Percentiles rank a stretch among this genome's conserved stretches.
Conservation (phyloP, 2,888 invertebrate genomes). For the Julus scandinavius region DNA sequence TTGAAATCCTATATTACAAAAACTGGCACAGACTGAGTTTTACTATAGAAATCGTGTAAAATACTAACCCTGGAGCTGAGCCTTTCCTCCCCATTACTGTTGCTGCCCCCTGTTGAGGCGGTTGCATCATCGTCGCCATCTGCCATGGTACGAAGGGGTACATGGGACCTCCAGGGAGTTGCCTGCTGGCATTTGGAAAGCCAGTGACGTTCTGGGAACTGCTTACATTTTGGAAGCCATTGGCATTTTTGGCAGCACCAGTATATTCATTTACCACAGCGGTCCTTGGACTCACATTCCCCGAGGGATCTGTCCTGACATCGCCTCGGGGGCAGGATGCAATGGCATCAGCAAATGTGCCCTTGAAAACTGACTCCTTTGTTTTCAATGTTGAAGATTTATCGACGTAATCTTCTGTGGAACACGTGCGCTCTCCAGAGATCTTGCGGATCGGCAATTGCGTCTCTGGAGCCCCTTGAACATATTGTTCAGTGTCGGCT, state of each 20-base stretch:
- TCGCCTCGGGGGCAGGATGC: not conserved
- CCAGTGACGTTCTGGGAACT: not conserved
- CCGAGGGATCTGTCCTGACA: not conserved
- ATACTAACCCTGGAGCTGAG: conserved; percentile 21
- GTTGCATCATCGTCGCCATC: not conserved
- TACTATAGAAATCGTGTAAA: not conserved
- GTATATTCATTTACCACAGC: conserved; percentile 44
- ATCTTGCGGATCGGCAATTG: not conserved
- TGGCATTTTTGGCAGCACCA: not conserved
- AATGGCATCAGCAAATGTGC: not conserved
- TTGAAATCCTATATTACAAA: no score
- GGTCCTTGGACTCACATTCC: conserved; percentile 37
- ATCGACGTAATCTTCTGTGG: conserved; percentile 48
- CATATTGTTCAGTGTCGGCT: not conserved
- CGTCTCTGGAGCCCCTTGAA: not conserved
- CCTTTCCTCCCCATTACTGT: not conserved
- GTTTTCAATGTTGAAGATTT: not conserved
- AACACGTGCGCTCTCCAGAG: conserved; percentile 19
- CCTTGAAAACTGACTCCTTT: conserved; percentile 22
- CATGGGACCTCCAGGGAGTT: not conserved
- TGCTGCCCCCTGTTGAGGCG: not conserved
- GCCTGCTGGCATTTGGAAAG: not conserved
- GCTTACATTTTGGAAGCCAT: not conserved
- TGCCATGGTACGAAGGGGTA: not conserved
- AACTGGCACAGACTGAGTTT: no score